A percentile compares a stretch with the other conserved stretches of the same genome.
These are phyloP conservation scores for Mesoligia furuncula DNA, from an alignment of 2,888 invertebrate species.

Conservation along the genomic window DNA sequence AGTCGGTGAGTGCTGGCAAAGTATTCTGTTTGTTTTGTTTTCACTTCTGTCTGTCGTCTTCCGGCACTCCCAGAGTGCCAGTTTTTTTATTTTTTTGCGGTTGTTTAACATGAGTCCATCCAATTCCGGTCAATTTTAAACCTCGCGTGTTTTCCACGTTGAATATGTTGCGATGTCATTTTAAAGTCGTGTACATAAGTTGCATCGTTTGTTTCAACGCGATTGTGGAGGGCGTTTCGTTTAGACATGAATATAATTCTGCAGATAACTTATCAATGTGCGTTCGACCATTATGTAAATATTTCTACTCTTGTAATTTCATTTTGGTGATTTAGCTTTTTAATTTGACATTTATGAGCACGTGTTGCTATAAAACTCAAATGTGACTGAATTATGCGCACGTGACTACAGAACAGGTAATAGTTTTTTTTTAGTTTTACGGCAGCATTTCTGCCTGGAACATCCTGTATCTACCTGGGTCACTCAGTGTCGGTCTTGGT, in stretches of 20 bases:
- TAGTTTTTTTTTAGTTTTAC: background rate
- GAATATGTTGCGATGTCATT: background rate
- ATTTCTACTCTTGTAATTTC: constrained; percentile 10
- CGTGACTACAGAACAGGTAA: constrained; percentile 4
- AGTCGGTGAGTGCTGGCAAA: too few species aligned
- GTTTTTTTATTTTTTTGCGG: too few species aligned
- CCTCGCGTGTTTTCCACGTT: background rate
- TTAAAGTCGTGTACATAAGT: background rate
- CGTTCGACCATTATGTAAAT: constrained; percentile 22
- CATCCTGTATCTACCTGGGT: background rate
- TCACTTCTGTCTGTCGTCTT: too few species aligned
- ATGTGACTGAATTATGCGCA: constrained; percentile 12
- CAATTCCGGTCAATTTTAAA: background rate
- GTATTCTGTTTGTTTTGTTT: too few species aligned
- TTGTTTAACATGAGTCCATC: background rate
- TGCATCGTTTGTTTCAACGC: constrained; percentile 1
- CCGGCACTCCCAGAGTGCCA: too few species aligned
- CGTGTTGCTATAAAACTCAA: constrained; percentile 7
- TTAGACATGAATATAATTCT: constrained; percentile 4
- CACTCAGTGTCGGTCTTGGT: background rate
- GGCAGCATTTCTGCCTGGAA: background rate
- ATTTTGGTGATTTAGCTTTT: constrained; percentile 9
- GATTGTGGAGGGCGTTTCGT: background rate
- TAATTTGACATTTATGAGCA: background rate
- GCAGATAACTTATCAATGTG: constrained; percentile 31